Conservation (phyloP, 2,888 invertebrate genomes). For the Bombylius discolor region DNA sequence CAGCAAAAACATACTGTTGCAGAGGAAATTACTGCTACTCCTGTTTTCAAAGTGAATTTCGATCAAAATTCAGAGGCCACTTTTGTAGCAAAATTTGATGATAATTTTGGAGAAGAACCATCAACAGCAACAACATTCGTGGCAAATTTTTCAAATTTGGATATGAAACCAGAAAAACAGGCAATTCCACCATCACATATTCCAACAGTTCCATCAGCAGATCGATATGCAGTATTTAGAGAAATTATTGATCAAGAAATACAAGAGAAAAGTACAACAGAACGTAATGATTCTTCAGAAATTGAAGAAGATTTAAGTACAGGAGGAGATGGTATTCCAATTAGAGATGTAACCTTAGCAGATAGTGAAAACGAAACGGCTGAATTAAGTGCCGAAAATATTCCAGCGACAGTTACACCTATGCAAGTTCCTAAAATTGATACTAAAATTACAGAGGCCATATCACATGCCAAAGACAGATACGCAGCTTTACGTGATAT, state of each 20-base stretch:
- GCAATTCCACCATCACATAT: conserved; percentile 1
- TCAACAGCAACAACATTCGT: conserved; percentile 39
- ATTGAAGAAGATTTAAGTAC: conserved; percentile 3
- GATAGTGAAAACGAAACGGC: not conserved
- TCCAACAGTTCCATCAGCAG: conserved; percentile 44
- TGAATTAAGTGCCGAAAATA: not conserved
- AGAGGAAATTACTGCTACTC: conserved; percentile 14
- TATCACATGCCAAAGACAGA: conserved; percentile 48
- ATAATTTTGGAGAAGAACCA: conserved; percentile 43
- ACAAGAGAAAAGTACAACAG: conserved; percentile 28
- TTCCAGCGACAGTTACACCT: conserved; percentile 27
- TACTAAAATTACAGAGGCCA: conserved; percentile 38
- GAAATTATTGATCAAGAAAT: conserved; percentile 69
- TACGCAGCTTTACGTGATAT: conserved; percentile 73
- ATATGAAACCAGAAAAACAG: conserved; percentile 21
- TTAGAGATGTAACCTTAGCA: not conserved
- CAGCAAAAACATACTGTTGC: not conserved
- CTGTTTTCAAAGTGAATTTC: conserved; percentile 34
- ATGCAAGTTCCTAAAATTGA: conserved; percentile 33
- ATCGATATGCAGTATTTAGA: conserved; percentile 77
- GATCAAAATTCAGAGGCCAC: conserved; percentile 32
- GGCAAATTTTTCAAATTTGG: conserved; percentile 53
- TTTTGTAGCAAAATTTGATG: conserved; percentile 49
- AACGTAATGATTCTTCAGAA: conserved; percentile 17
- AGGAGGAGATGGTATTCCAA: not conserved